Conservation (phyloP, 2,113 vertebrate genomes). For the Choloepus hoffmanni region DNA sequence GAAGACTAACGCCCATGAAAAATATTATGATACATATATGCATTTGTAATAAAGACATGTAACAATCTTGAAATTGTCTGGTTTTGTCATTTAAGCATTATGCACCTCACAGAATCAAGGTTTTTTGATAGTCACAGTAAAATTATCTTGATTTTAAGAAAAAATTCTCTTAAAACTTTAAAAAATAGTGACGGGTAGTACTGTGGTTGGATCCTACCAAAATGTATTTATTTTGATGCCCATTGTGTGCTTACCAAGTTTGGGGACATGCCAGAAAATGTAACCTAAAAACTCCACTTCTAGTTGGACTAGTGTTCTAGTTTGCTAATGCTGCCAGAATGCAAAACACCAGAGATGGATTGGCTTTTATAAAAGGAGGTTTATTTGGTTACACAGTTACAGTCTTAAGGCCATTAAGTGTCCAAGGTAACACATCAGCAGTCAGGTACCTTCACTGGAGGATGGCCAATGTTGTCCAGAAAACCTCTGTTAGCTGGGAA, state of each 20-base stretch:
- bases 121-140: background rate
- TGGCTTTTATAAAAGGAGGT: too few relatives aligned
- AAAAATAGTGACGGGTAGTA: background rate
- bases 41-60: conserved; percentile 84
- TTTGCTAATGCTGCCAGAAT: too few relatives aligned
- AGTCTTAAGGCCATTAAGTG: too few relatives aligned
- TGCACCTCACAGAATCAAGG: conserved; percentile 2
- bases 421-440: too few relatives aligned
- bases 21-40: conserved; percentile 74
- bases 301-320: background rate
- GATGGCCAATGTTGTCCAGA: too few relatives aligned
- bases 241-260: background rate
- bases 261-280: background rate
- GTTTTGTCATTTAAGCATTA: conserved; percentile 60
- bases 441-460: too few relatives aligned
- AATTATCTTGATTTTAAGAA: conserved; percentile 28
- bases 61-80: conserved; percentile 48
- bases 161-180: conserved; percentile 25
- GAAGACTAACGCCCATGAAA: conserved; percentile 72
- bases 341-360: too few relatives aligned
- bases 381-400: too few relatives aligned
- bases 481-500: too few relatives aligned
- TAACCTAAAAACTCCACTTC: background rate
- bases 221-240: background rate
- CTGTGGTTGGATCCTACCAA: background rate